These are phyloP conservation scores for Smittia aterrima DNA, from an alignment of 2,888 invertebrate genomes.

Conservation along the genomic window DNA sequence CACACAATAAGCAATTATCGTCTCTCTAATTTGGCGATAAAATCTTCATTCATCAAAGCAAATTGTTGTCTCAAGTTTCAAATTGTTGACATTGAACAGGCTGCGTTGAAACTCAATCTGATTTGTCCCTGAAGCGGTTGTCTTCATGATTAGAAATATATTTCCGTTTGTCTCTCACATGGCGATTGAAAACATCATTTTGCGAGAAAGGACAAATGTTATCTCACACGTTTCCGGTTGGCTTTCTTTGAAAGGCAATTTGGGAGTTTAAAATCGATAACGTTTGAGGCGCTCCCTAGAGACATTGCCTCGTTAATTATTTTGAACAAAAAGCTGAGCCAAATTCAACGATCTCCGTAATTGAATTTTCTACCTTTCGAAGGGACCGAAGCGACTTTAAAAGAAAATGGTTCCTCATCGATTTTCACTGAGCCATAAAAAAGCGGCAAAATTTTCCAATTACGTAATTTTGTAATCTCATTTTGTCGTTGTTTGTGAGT, in stretches of 20 bases:
- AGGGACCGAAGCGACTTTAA: no score
- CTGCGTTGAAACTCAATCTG: constrained; percentile 14
- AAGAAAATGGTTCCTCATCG: not conserved
- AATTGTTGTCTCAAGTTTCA: constrained; percentile 8
- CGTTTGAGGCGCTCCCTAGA: no score
- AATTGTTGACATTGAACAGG: not conserved
- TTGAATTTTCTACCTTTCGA: no score
- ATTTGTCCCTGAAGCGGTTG: not conserved
- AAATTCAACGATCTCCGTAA: no score
- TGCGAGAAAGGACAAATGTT: no score
- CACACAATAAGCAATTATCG: constrained; percentile 14
- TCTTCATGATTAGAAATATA: not conserved
- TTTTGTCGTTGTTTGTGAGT: not conserved
- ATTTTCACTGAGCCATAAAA: no score
- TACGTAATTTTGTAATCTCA: constrained; percentile 30
- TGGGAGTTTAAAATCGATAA: no score
- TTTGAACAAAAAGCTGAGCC: no score
- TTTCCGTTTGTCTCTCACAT: not conserved
- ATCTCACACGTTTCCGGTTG: no score
- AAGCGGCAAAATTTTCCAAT: constrained; percentile 24
- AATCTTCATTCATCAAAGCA: not conserved
- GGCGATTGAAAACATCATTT: no score
- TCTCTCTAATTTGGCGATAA: not conserved
- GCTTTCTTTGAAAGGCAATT: no score
- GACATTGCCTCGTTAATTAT: no score